Conservation (phyloP, 2,888 invertebrate genomes). For the Chorisops tibialis region DNA sequence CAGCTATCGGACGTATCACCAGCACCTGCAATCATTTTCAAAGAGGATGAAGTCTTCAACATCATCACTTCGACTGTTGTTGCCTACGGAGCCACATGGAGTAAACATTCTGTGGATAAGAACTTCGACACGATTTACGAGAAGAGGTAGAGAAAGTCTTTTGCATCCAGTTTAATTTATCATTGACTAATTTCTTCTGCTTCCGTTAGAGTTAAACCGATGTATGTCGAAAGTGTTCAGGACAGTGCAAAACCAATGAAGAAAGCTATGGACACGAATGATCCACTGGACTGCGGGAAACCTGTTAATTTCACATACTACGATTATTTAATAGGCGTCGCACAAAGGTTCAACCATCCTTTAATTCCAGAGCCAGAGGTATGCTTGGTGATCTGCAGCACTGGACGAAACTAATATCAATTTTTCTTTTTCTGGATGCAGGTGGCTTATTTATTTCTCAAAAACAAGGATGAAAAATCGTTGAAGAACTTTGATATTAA, state of each 20-base stretch:
- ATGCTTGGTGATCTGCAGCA: background rate
- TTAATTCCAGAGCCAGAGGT: slow-evolving; percentile 79
- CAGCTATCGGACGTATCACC: slow-evolving; percentile 32
- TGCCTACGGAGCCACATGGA: slow-evolving; percentile 62
- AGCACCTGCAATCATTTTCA: slow-evolving; percentile 22
- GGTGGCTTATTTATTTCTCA: slow-evolving; percentile 72
- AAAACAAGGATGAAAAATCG: slow-evolving; percentile 54
- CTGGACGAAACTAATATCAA: background rate
- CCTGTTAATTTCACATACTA: slow-evolving; percentile 85
- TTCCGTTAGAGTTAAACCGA: no score
- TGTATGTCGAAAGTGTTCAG: slow-evolving; percentile 4
- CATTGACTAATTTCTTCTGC: background rate
- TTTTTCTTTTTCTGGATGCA: slow-evolving; percentile 37
- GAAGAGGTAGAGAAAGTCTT: slow-evolving; percentile 31
- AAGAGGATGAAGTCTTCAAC: slow-evolving; percentile 68
- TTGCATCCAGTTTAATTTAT: background rate
- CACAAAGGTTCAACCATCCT: slow-evolving; percentile 77
- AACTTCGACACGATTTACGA: slow-evolving; percentile 35
- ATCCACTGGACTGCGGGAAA: slow-evolving; percentile 74
- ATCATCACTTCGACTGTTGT: slow-evolving; percentile 71
- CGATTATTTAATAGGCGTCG: slow-evolving; percentile 81
- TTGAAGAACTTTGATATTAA: slow-evolving; percentile 71
- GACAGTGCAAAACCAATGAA: slow-evolving; percentile 23
- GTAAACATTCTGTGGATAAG: slow-evolving; percentile 55
- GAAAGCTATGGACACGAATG: slow-evolving; percentile 50